phyloP scores from a whole-genome alignment of 2,888 invertebrate species.

The Subacronicta megacephala region DNA sequence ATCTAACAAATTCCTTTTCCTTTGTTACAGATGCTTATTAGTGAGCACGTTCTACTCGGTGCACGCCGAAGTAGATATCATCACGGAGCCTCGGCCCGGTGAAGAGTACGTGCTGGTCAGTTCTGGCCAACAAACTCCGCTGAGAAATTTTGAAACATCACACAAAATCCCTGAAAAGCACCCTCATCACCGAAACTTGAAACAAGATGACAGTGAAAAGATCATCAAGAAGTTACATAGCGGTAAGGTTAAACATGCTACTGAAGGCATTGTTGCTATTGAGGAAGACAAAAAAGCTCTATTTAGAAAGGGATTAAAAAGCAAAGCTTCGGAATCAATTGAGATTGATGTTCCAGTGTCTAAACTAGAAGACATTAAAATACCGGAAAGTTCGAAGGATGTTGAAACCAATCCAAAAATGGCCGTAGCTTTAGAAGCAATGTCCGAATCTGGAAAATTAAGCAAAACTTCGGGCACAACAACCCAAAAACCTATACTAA shows the following conservation, averaged over 20 bases:
- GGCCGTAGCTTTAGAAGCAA: conserved; percentile 82
- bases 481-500: conserved; percentile 89
- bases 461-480: conserved; percentile 81
- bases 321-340: conserved; percentile 79
- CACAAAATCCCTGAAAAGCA: conserved; percentile 92
- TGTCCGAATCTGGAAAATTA: conserved; percentile 85
- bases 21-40: conserved; percentile 88
- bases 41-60: conserved; percentile 81
- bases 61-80: conserved; percentile 89
- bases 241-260: conserved; percentile 77
- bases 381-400: conserved; percentile 86
- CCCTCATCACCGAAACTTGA: conserved; percentile 74
- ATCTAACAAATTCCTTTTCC: conserved; percentile 57
- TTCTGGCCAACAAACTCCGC: conserved; percentile 84
- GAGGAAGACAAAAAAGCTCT: conserved; percentile 83
- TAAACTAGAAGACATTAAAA: conserved; percentile 85
- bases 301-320: conserved; percentile 78
- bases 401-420: conserved; percentile 82
- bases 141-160: conserved; percentile 91
- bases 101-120: conserved; percentile 92
- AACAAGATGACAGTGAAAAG: conserved; percentile 82
- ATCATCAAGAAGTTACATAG: conserved; percentile 77
- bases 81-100: conserved; percentile 91
- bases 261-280: conserved; percentile 84
- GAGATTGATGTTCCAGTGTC: conserved; percentile 86